Percentiles rank a stretch among this genome's conserved stretches.
Evolutionary conservation across 2,113 vertebrate species (phyloP).

Genomic region (Spheniscus mendiculus): DNA sequence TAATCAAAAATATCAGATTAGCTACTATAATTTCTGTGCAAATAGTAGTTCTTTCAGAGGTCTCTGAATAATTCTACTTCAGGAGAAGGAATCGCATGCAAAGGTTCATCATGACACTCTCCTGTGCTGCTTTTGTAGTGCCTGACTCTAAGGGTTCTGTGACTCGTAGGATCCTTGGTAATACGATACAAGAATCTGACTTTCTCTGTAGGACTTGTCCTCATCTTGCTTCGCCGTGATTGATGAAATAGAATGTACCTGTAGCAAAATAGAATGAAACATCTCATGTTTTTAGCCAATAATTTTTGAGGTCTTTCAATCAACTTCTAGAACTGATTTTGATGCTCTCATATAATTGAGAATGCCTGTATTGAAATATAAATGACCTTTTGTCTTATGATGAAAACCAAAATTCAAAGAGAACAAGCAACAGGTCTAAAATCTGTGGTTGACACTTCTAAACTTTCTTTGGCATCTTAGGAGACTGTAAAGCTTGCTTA

Average conservation of each 20-base stretch:
- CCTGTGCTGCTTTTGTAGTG: not conserved
- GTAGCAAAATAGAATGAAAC: not conserved
- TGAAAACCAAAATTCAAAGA: not conserved
- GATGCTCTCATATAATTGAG: not conserved
- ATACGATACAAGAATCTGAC: not conserved
- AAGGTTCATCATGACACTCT: not conserved
- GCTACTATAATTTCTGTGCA: not conserved
- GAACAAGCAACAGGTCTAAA: not conserved
- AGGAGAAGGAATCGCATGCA: not conserved
- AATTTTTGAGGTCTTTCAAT: not conserved
- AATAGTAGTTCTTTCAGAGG: not conserved
- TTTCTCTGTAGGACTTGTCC: not conserved
- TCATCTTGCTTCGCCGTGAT: not conserved
- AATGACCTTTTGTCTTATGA: not conserved
- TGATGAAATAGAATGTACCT: not conserved
- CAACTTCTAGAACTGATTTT: not conserved
- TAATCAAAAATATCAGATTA: not conserved
- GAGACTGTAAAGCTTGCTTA: not conserved
- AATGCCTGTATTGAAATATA: not conserved
- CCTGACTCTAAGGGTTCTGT: not conserved
- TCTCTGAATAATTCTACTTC: not conserved
- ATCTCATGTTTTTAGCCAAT: not conserved
- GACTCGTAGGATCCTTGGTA: not conserved
- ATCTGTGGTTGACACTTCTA: not conserved
- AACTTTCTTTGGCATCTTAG: not conserved